Percentiles rank a stretch among this genome's conserved stretches.
Evolutionary conservation across 2,113 vertebrate species (phyloP).

Genomic region (Numenius arquata): DNA sequence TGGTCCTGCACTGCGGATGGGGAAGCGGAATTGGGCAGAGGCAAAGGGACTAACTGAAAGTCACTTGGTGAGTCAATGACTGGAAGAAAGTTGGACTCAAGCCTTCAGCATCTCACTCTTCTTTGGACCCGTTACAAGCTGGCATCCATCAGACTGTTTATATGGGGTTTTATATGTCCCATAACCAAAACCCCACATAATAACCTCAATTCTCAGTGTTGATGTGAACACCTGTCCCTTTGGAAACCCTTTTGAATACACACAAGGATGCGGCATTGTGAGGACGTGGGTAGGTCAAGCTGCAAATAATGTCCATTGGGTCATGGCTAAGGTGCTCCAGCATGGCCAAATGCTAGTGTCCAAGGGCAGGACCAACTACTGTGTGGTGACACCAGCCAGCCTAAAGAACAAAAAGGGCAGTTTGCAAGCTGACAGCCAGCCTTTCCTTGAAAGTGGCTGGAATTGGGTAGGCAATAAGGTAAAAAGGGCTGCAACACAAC

Average conservation of each 20-base stretch:
- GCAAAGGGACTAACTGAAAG: background rate
- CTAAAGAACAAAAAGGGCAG: background rate
- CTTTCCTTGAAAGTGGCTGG: background rate
- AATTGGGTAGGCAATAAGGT: fast-evolving
- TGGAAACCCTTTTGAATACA: background rate
- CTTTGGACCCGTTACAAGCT: background rate
- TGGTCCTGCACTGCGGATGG: background rate
- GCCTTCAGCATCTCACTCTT: background rate
- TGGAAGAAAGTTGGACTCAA: background rate
- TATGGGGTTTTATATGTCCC: background rate
- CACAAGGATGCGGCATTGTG: background rate
- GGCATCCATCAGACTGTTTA: fast-evolving
- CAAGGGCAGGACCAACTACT: background rate
- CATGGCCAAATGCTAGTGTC: too few species aligned
- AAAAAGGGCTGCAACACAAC: background rate
- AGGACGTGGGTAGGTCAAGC: background rate
- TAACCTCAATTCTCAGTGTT: background rate
- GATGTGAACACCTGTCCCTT: background rate
- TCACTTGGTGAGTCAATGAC: background rate
- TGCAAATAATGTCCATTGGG: background rate
- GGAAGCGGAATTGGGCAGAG: background rate
- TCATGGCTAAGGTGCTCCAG: background rate
- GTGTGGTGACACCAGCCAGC: background rate
- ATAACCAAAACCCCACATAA: background rate
- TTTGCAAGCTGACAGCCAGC: background rate